A percentile compares a stretch with the other conserved stretches of the same genome.
phyloP scores from a whole-genome alignment of 2,888 invertebrate species.

The Sisyra terminalis region DNA sequence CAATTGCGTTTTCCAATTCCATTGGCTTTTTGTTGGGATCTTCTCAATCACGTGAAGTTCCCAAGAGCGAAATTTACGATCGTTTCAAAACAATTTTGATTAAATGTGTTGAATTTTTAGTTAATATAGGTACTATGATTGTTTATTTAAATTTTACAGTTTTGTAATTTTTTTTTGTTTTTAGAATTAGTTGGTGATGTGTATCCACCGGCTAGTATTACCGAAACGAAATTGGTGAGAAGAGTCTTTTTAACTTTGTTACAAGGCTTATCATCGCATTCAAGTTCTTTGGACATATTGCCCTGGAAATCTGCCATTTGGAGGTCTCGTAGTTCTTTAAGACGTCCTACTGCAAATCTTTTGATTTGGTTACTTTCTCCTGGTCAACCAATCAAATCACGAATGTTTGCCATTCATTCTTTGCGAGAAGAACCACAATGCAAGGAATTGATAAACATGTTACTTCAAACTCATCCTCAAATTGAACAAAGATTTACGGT shows the following conservation, averaged over 20 bases:
- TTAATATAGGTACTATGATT: constrained; percentile 19
- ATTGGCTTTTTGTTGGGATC: constrained; percentile 3
- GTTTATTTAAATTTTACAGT: constrained; percentile 4
- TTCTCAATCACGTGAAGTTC: constrained; percentile 12
- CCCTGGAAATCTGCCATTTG: constrained; percentile 14
- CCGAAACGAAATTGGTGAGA: constrained; percentile 28
- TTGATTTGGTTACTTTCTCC: constrained; percentile 31
- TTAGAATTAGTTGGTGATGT: constrained; percentile 3
- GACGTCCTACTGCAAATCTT: constrained; percentile 27
- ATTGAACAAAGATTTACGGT: constrained; percentile 28
- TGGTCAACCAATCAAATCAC: constrained; percentile 25
- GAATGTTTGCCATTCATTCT: constrained; percentile 27
- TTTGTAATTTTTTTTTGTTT: neutral
- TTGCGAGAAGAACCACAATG: constrained; percentile 27
- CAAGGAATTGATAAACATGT: constrained; percentile 25
- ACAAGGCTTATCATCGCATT: constrained; percentile 22
- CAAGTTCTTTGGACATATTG: neutral
- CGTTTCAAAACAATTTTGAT: constrained; percentile 31
- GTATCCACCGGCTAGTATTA: constrained; percentile 14
- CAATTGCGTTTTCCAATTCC: neutral
- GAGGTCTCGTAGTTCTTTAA: constrained; percentile 22
- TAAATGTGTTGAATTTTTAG: constrained; percentile 35
- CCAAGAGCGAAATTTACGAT: constrained; percentile 31
- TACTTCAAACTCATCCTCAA: constrained; percentile 27
- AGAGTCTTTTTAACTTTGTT: constrained; percentile 34